Percentiles rank a stretch among this genome's conserved stretches.
These are phyloP conservation scores for Plagiodera versicolora DNA, from an alignment of 2,888 invertebrate species.

Conservation along the genomic window DNA sequence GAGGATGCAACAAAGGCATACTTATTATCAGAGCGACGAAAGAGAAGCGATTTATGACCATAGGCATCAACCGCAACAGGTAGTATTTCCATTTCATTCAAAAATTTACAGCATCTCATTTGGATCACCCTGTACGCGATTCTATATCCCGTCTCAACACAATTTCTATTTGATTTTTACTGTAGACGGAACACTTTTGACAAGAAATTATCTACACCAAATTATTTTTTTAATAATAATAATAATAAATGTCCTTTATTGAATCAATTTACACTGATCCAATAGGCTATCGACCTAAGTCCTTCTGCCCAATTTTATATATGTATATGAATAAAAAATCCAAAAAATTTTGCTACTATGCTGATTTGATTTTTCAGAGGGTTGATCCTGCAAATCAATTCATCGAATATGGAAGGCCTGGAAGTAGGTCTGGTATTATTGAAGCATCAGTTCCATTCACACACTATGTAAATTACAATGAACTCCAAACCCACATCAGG, in stretches of 20 bases:
- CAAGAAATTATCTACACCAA: no score
- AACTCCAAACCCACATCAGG: constrained; percentile 83
- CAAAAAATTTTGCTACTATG: constrained; percentile 10
- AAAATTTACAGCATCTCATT: no score
- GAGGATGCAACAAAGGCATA: constrained; percentile 60
- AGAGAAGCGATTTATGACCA: constrained; percentile 55
- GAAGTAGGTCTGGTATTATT: constrained; percentile 59
- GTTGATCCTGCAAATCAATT: constrained; percentile 39
- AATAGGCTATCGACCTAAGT: no score
- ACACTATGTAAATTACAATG: constrained; percentile 84
- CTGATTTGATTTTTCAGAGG: constrained; percentile 26
- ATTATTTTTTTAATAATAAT: no score
- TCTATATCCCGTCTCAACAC: no score
- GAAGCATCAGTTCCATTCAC: constrained; percentile 59
- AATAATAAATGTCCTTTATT: no score
- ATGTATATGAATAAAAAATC: no score
- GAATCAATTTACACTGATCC: no score
- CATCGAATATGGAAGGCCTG: constrained; percentile 57
- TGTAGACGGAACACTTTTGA: no score
- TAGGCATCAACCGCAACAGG: constrained; percentile 39
- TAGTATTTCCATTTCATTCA: constrained; percentile 17
- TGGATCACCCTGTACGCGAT: no score
- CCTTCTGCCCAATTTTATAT: no score
- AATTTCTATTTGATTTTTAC: no score
- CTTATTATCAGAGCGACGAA: constrained; percentile 62